phyloP scores from a whole-genome alignment of 2,888 invertebrate genomes.

The Diarsia mendica region DNA sequence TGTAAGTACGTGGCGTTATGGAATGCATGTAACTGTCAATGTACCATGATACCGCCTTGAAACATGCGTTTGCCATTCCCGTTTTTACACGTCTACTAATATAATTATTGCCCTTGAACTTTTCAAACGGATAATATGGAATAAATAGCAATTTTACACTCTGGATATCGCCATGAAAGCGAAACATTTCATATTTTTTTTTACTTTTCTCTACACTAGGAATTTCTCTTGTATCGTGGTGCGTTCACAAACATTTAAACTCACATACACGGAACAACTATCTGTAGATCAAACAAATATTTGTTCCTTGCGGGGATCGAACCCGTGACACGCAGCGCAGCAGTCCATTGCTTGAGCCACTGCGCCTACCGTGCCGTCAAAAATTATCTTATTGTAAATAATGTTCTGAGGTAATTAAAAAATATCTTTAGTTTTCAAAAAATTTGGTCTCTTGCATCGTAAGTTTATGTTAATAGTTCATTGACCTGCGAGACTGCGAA shows the following conservation, averaged over 20 bases:
- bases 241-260: too few relatives aligned
- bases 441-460: neutral
- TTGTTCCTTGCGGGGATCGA: too few relatives aligned
- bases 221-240: too few relatives aligned
- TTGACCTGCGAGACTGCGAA: neutral
- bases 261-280: too few relatives aligned
- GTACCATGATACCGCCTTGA: slow-evolving; percentile 1
- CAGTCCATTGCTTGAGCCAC: too few relatives aligned
- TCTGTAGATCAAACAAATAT: too few relatives aligned
- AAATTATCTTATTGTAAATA: neutral
- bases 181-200: neutral
- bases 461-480: neutral
- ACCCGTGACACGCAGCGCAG: too few relatives aligned
- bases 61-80: slow-evolving; percentile 12
- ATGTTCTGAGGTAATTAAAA: neutral
- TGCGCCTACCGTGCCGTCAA: neutral
- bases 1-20: neutral
- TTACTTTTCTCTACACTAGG: too few relatives aligned
- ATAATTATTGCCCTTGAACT: neutral
- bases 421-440: neutral
- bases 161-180: neutral
- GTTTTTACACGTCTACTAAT: neutral
- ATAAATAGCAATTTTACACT: neutral
- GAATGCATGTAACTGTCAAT: slow-evolving; percentile 35
- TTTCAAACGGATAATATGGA: neutral